Conservation (phyloP, 1,140 invertebrate genomes). For the Octopus bimaculoides region DNA sequence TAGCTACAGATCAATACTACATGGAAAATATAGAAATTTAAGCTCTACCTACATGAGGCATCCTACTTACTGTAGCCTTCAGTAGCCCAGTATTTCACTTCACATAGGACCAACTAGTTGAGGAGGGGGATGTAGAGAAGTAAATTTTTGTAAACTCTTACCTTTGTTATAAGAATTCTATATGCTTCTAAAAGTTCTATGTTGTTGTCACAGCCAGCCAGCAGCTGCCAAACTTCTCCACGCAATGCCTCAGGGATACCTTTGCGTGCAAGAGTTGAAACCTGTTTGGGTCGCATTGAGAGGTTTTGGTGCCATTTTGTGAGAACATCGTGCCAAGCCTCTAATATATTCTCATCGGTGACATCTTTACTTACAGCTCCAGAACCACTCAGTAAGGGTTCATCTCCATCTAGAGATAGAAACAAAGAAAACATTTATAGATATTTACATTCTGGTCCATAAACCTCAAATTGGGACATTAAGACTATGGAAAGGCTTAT, state of each 20-base stretch:
- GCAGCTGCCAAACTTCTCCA: constrained; percentile 95
- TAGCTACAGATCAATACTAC: too few species aligned
- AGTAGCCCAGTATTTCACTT: too few species aligned
- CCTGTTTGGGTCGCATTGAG: constrained; percentile 48
- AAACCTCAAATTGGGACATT: too few species aligned
- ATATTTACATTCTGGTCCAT: too few species aligned
- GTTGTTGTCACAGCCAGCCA: constrained; percentile 81
- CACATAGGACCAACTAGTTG: too few species aligned
- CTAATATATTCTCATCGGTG: constrained; percentile 85
- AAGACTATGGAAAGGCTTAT: too few species aligned
- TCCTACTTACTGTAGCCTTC: too few species aligned
- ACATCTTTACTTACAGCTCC: constrained; percentile 96
- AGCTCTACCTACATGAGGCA: too few species aligned
- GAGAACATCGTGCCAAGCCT: constrained; percentile 88
- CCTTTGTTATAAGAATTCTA: constrained; percentile 86
- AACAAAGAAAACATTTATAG: not conserved
- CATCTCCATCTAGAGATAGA: constrained; percentile 72
- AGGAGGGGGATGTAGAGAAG: too few species aligned
- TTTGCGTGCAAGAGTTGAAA: constrained; percentile 62
- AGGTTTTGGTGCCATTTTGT: constrained; percentile 68
- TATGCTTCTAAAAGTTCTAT: constrained; percentile 90
- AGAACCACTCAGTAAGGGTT: constrained; percentile 92
- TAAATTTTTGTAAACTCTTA: constrained; percentile 42
- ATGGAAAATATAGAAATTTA: too few species aligned
- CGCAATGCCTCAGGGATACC: constrained; percentile 89